phyloP scores from a whole-genome alignment of 1,140 invertebrate genomes.

The Callitettix versicolor region DNA sequence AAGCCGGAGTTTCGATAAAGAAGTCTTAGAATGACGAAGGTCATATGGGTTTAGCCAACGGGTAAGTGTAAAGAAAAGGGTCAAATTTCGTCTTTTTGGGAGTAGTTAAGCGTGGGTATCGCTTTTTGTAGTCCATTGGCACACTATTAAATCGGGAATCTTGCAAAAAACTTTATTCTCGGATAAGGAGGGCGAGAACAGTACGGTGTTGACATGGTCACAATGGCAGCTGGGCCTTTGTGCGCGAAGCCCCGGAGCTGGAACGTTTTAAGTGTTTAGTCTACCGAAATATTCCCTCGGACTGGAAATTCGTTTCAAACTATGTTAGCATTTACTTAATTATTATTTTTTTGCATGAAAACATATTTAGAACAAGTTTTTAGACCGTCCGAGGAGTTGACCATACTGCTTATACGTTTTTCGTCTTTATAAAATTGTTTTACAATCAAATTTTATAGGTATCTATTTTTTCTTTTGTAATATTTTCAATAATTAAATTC shows the following conservation, averaged over 20 bases:
- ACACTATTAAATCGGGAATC: slow-evolving; percentile 4
- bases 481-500: too few relatives aligned
- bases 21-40: slow-evolving; percentile 4
- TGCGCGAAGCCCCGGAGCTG: not conserved
- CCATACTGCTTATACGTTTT: too few relatives aligned
- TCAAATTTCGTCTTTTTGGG: slow-evolving; percentile 11
- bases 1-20: not conserved
- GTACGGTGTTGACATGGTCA: not conserved
- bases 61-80: slow-evolving; percentile 5
- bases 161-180: slow-evolving; percentile 2
- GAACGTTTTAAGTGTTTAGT: too few relatives aligned
- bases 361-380: too few relatives aligned
- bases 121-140: slow-evolving; percentile 7
- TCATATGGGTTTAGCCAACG: slow-evolving; percentile 1
- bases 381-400: too few relatives aligned
- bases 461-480: too few relatives aligned
- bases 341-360: too few relatives aligned
- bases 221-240: not conserved
- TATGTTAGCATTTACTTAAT: too few relatives aligned
- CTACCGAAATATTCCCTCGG: too few relatives aligned
- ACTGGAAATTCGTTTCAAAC: too few relatives aligned
- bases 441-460: too few relatives aligned
- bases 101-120: slow-evolving; percentile 9
- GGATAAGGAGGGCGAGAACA: not conserved
- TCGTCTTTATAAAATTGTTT: too few relatives aligned